phyloP scores from a whole-genome alignment of 2,113 vertebrate genomes.

The Hippocampus barbouri region DNA sequence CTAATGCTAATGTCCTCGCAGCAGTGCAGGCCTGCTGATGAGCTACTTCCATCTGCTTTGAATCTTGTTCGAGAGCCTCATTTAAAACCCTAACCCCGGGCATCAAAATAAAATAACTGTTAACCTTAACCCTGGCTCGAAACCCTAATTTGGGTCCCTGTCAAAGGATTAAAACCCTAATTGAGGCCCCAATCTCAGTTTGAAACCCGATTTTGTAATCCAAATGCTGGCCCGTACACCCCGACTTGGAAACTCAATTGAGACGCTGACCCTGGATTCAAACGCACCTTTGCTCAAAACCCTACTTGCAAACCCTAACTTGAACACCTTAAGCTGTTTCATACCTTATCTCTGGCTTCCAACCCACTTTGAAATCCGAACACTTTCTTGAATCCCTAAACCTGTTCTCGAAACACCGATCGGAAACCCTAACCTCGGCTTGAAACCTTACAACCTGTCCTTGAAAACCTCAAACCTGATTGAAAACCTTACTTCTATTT shows the following conservation, averaged over 20 bases:
- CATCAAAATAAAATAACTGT: not conserved
- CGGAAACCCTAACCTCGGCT: not conserved
- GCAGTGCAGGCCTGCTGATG: conserved; percentile 3
- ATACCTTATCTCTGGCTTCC: not conserved
- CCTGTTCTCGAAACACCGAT: too few relatives aligned
- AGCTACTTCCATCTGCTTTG: not conserved
- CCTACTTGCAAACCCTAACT: not conserved
- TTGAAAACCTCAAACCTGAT: too few relatives aligned
- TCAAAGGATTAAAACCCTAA: not conserved
- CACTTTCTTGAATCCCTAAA: not conserved
- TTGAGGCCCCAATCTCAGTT: not conserved
- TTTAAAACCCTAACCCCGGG: not conserved
- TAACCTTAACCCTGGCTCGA: not conserved
- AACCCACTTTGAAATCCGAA: not conserved
- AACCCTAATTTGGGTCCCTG: not conserved
- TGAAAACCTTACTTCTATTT: not conserved
- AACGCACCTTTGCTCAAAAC: not conserved
- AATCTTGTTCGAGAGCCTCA: not conserved
- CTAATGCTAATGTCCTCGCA: conserved; percentile 41
- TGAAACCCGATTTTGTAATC: not conserved
- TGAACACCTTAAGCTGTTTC: not conserved
- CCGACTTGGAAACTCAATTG: too few relatives aligned
- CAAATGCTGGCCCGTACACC: not conserved
- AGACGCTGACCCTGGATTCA: too few relatives aligned
- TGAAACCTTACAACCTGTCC: not conserved